phyloP scores from a whole-genome alignment of 2,888 invertebrate genomes.

The Xylocampa areola region DNA sequence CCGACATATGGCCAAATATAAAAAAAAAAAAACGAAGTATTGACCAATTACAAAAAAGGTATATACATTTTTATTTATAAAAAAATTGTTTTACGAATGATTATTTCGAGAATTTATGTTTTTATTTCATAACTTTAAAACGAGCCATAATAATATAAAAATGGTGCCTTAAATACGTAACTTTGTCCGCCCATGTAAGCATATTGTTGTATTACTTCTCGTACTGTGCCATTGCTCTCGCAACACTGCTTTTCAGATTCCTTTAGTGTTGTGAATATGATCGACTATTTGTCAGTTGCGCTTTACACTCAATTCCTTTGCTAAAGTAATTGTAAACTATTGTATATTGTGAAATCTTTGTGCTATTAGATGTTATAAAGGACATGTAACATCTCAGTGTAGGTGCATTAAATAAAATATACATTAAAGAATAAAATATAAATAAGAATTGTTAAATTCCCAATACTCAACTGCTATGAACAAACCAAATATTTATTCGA shows the following conservation, averaged over 20 bases:
- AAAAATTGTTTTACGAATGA: too few relatives aligned
- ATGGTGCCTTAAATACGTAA: constrained; percentile 85
- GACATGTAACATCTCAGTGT: constrained; percentile 35
- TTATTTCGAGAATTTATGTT: not conserved
- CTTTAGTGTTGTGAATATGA: constrained; percentile 48
- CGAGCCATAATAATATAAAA: constrained; percentile 41
- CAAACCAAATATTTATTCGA: constrained; percentile 35
- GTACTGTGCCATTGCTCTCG: constrained; percentile 49
- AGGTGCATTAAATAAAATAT: constrained; percentile 27
- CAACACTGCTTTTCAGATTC: constrained; percentile 22
- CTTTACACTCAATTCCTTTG: constrained; percentile 20
- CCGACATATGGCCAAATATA: too few relatives aligned
- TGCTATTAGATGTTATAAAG: constrained; percentile 32
- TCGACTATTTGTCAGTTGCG: constrained; percentile 30
- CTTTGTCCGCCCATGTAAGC: constrained; percentile 77
- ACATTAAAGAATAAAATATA: constrained; percentile 3
- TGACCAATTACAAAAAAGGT: too few relatives aligned
- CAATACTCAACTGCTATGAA: constrained; percentile 18
- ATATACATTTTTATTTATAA: too few relatives aligned
- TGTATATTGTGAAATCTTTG: constrained; percentile 34
- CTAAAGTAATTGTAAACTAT: constrained; percentile 1
- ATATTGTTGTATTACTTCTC: constrained; percentile 48
- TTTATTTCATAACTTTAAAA: constrained; percentile 25
- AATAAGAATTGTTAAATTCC: constrained; percentile 9
- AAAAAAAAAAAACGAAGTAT: too few relatives aligned